A percentile compares a stretch with the other conserved stretches of the same genome.
Evolutionary conservation across 2,888 invertebrate species (phyloP).

Genomic region (Taphrorychus bicolor): DNA sequence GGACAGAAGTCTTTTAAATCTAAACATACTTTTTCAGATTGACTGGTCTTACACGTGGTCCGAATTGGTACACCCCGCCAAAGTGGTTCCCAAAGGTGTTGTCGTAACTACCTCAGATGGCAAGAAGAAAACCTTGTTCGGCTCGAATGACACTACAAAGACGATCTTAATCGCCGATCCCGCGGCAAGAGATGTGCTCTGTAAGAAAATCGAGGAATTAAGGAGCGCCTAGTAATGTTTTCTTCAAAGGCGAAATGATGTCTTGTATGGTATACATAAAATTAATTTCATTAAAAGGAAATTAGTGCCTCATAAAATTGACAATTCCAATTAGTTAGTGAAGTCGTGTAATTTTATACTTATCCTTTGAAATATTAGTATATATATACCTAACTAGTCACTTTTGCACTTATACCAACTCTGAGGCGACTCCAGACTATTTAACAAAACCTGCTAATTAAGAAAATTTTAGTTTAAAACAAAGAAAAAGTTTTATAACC

Average conservation of each 20-base stretch:
- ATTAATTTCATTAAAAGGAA: too few species aligned
- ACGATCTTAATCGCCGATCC: constrained; percentile 62
- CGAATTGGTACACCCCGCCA: constrained; percentile 74
- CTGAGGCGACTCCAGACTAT: too few species aligned
- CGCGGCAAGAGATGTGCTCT: constrained; percentile 52
- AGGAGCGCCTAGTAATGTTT: constrained; percentile 43
- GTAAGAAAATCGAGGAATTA: constrained; percentile 55
- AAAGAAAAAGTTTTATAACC: too few species aligned
- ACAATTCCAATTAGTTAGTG: too few species aligned
- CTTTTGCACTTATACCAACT: too few species aligned
- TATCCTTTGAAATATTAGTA: too few species aligned
- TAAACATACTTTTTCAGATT: constrained; percentile 61
- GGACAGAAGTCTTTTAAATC: too few species aligned
- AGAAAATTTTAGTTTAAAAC: too few species aligned
- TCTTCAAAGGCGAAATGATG: not conserved
- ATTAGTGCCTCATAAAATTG: too few species aligned
- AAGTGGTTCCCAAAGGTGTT: constrained; percentile 74
- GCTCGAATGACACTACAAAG: constrained; percentile 66
- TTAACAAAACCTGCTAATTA: too few species aligned
- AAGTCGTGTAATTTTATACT: too few species aligned
- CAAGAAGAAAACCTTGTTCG: constrained; percentile 71
- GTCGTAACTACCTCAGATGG: constrained; percentile 65
- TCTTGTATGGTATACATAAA: not conserved
- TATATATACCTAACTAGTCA: too few species aligned
- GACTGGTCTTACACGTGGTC: constrained; percentile 82